Evolutionary conservation across 2,113 vertebrate genomes (phyloP).

Genomic region (Bubo scandiacus): DNA sequence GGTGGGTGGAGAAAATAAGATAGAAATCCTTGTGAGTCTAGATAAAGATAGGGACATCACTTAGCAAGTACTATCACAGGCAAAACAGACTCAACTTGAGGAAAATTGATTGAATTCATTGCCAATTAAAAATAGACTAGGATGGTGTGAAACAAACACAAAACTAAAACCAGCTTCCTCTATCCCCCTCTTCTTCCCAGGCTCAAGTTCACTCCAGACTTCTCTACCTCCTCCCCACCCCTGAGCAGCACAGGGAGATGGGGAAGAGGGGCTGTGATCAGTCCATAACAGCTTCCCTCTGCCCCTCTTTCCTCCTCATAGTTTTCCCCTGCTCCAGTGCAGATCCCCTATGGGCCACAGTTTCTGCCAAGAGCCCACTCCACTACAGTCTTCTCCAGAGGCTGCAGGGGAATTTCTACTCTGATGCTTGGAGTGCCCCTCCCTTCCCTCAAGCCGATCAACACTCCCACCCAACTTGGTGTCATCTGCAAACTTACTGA

Average conservation of each 20-base stretch:
- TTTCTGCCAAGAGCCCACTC: not conserved
- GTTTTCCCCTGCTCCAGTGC: no score
- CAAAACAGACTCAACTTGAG: not conserved
- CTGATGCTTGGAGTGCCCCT: not conserved
- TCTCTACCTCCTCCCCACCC: not conserved
- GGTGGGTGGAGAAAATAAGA: not conserved
- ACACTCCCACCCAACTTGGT: no score
- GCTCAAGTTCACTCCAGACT: not conserved
- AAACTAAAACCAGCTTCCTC: not conserved
- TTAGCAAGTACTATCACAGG: not conserved
- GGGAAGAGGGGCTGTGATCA: not conserved
- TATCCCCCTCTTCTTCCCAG: not conserved
- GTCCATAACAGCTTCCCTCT: not conserved
- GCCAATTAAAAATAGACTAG: not conserved
- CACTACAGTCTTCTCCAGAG: not conserved
- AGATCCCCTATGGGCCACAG: fast-evolving
- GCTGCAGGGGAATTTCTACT: not conserved
- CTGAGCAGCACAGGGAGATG: not conserved
- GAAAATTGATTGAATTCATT: not conserved
- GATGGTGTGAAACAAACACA: not conserved
- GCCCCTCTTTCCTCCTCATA: not conserved
- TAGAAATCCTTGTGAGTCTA: not conserved
- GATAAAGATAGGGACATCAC: not conserved
- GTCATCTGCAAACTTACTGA: no score
- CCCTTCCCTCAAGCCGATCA: no score